phyloP scores from a whole-genome alignment of 2,888 invertebrate species.

The Hoplodrina blanda region DNA sequence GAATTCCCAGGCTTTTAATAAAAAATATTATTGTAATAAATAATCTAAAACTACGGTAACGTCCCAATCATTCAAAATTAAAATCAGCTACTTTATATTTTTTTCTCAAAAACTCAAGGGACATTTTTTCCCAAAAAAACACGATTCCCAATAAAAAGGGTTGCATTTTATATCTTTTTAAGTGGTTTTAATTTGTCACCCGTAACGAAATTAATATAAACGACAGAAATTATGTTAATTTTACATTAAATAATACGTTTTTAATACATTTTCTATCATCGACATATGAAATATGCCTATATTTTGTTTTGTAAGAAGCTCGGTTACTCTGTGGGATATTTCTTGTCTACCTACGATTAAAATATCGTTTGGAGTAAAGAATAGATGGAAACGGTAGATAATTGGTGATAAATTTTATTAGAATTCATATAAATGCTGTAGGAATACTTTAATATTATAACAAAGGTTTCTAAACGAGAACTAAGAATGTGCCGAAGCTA shows the following conservation, averaged over 20 bases:
- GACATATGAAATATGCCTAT: constrained; percentile 59
- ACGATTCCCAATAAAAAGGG: constrained; percentile 45
- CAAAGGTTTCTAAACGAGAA: neutral
- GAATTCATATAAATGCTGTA: constrained; percentile 20
- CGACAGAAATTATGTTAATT: constrained; percentile 78
- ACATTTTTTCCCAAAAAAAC: constrained; percentile 32
- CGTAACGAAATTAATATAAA: constrained; percentile 79
- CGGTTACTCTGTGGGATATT: constrained; percentile 60
- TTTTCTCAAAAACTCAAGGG: constrained; percentile 23
- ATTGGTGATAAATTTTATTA: constrained; percentile 50
- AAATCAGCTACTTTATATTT: constrained; percentile 40
- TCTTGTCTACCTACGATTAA: constrained; percentile 43
- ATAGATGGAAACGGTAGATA: constrained; percentile 49
- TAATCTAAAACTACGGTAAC: constrained; percentile 17
- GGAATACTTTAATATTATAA: constrained; percentile 12
- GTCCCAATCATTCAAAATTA: constrained; percentile 31
- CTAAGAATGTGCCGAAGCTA: neutral
- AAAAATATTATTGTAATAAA: constrained; percentile 6
- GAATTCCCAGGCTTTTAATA: neutral
- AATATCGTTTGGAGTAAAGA: constrained; percentile 38
- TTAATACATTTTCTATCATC: constrained; percentile 60
- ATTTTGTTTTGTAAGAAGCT: constrained; percentile 62
- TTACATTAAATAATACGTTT: constrained; percentile 62
- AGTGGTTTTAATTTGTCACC: constrained; percentile 83
- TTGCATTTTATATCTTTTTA: constrained; percentile 72